Evolutionary conservation across 2,888 invertebrate species (phyloP).

Genomic region (Teinopalpus imperialis): DNA sequence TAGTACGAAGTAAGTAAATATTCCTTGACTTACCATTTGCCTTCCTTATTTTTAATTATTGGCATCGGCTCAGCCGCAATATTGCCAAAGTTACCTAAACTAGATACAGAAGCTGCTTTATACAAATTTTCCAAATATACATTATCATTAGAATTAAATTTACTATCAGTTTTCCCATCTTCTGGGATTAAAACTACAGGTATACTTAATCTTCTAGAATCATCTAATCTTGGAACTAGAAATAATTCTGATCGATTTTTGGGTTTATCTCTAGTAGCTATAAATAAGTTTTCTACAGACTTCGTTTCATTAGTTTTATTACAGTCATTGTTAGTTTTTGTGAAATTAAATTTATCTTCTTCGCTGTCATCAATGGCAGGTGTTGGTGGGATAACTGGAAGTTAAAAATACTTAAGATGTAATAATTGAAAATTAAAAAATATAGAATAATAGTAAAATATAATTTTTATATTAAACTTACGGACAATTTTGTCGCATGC

Average conservation of each 20-base stretch:
- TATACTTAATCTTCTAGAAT: conserved; percentile 65
- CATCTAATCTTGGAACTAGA: conserved; percentile 60
- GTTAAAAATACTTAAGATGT: conserved; percentile 13
- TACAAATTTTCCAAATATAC: conserved; percentile 72
- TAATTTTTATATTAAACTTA: conserved; percentile 41
- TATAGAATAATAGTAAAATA: too few species aligned
- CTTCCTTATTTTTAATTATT: conserved; percentile 73
- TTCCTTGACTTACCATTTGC: conserved; percentile 64
- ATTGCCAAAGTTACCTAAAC: conserved; percentile 69
- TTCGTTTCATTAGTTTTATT: conserved; percentile 44
- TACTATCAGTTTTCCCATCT: conserved; percentile 50
- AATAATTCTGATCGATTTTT: conserved; percentile 56
- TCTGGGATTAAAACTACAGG: conserved; percentile 67
- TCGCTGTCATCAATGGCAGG: conserved; percentile 61
- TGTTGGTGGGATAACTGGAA: conserved; percentile 74
- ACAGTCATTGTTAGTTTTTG: conserved; percentile 39
- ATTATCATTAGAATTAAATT: conserved; percentile 70
- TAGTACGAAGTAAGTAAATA: background rate
- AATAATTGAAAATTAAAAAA: too few species aligned
- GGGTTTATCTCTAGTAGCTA: conserved; percentile 43
- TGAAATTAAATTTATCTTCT: conserved; percentile 57
- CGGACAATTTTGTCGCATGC: conserved; percentile 67
- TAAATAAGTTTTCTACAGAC: conserved; percentile 66
- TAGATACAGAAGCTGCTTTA: conserved; percentile 71
- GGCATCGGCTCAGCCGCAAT: conserved; percentile 72